Conservation (phyloP, 2,888 invertebrate species). For the Catotricha subobsoleta region DNA sequence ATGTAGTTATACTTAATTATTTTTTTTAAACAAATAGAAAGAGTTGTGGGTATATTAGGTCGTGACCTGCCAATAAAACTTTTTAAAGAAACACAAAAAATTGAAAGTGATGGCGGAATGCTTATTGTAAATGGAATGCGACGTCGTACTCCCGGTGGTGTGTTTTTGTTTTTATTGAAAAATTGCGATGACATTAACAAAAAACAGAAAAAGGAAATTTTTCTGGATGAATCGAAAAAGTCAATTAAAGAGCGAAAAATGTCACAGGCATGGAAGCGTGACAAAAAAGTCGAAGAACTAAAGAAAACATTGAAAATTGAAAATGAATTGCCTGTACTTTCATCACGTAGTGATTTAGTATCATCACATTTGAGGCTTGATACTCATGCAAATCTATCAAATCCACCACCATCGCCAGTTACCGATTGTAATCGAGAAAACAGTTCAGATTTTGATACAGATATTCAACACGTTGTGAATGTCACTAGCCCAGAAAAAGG, state of each 20-base stretch:
- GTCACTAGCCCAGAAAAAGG: slow-evolving; percentile 14
- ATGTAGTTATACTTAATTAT: not conserved
- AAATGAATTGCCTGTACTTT: slow-evolving; percentile 21
- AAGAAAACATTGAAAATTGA: slow-evolving; percentile 37
- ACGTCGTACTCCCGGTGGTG: slow-evolving; percentile 71
- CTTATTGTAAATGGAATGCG: slow-evolving; percentile 43
- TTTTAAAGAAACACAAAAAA: slow-evolving; percentile 59
- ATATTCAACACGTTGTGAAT: slow-evolving; percentile 24
- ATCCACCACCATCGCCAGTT: slow-evolving; percentile 68
- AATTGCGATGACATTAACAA: slow-evolving; percentile 46
- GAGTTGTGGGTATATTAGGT: slow-evolving; percentile 52
- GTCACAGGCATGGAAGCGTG: slow-evolving; percentile 35
- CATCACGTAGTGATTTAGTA: slow-evolving; percentile 20
- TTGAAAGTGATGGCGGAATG: slow-evolving; percentile 63
- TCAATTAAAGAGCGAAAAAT: slow-evolving; percentile 36
- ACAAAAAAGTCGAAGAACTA: slow-evolving; percentile 46
- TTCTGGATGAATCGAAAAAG: slow-evolving; percentile 44
- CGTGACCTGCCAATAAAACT: slow-evolving; percentile 53
- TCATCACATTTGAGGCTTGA: slow-evolving; percentile 19
- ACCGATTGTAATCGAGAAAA: slow-evolving; percentile 47
- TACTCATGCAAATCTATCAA: slow-evolving; percentile 27
- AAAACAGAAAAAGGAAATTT: slow-evolving; percentile 48
- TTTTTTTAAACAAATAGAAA: slow-evolving; percentile 30
- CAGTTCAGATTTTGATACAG: slow-evolving; percentile 43
- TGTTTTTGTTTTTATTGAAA: slow-evolving; percentile 66